Evolutionary conservation across 1,140 invertebrate genomes (phyloP).

Genomic region (Acromyrmex heyeri): DNA sequence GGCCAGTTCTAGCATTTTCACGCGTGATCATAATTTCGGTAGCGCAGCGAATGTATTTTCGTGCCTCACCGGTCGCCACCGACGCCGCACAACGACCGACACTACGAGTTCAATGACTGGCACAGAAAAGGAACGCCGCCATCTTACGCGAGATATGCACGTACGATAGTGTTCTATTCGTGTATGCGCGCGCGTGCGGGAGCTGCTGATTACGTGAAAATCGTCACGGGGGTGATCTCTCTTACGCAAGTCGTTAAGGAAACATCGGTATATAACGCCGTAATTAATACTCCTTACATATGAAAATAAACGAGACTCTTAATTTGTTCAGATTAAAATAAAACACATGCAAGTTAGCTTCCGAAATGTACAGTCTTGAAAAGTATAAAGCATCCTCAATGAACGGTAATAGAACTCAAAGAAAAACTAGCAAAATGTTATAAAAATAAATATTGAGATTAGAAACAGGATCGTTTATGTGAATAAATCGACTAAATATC

Average conservation of each 20-base stretch:
- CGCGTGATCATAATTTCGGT: conserved; percentile 52
- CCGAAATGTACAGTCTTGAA: not conserved
- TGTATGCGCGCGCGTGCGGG: not conserved
- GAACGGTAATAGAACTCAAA: no score
- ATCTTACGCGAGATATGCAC: conserved; percentile 77
- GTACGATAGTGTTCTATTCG: conserved; percentile 68
- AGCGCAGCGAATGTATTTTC: conserved; percentile 72
- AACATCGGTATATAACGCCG: not conserved
- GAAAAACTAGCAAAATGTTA: no score
- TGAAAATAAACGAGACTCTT: not conserved
- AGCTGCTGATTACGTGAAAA: conserved; percentile 29
- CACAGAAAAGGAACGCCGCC: conserved; percentile 82
- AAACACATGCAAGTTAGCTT: not conserved
- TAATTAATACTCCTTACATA: no score
- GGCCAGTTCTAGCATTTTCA: not conserved
- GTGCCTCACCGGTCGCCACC: conserved; percentile 56
- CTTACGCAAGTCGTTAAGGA: not conserved
- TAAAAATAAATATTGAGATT: no score
- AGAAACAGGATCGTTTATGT: no score
- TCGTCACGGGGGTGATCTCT: conserved; percentile 2
- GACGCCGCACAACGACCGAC: conserved; percentile 55
- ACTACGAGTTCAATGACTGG: conserved; percentile 83
- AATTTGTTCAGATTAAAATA: not conserved
- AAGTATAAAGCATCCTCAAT: no score
- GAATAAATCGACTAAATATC: no score